Base-by-base conservation (phyloP, 2,888 invertebrate species). In the Micoletzkya japonica region DNA sequence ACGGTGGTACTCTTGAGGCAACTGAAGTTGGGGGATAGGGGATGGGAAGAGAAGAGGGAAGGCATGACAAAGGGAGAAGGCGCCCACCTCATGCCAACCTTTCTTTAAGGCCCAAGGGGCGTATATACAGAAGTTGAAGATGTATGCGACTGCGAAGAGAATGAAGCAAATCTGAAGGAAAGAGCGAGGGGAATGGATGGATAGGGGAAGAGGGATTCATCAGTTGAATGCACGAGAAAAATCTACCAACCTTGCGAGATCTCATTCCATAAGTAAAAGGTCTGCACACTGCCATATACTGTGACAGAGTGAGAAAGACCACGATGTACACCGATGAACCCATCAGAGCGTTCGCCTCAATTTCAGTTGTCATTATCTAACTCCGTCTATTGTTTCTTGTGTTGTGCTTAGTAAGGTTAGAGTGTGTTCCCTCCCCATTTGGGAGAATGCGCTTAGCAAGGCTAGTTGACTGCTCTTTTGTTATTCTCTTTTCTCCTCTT, bases 251-350 rank as follows among this genome's bases (percentile, higher is more conserved):
- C 58, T 68, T 68, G 14, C 68, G 30, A 1, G 68, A 68, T 17
- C 68, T 32, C 70, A 70, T 76, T n/a, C 82, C 81, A 69, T 81
- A 82, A 28, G 81, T 76, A 58, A 85, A 85, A 3, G 85, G 85
- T 52, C 74, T 71, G 75, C 87, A 88, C 17, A 88, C 87, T 6
- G 88, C 88, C 74, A 88, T 86, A 80, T 87, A 88, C 39, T 88
- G 85, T 74, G 87, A 87, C 26, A 88, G 85, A 2, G 88, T 88
- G 28, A 88, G 86, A 72, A 87, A 88, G 6, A 88, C 87, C 14
- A 89, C 88, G 70, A 88, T 86, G 85, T 88, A 88, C n/a, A 88
- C 88, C 63, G 86, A 86, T 39, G 87, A 85, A 4, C 87, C 88
- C 87, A 88, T 88, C 78, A 88, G 86, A 3, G 87, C 86, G 77